phyloP scores from a whole-genome alignment of 2,113 vertebrate species.

The Amazona vittata region DNA sequence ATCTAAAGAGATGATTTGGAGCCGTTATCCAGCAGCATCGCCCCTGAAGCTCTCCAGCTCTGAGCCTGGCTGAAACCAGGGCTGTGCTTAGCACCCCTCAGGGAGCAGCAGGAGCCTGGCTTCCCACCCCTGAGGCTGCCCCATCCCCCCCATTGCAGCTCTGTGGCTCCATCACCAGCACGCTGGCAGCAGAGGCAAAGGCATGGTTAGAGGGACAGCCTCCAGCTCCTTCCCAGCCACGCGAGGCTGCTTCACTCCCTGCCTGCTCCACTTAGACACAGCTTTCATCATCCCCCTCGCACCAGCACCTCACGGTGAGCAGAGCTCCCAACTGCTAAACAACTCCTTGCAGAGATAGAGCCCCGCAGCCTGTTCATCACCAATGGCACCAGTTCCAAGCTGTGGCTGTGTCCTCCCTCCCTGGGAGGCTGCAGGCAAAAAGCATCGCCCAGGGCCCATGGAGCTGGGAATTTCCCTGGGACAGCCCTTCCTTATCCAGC shows the following conservation, averaged over 20 bases:
- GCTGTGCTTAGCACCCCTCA: not conserved
- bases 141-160: rapidly evolving
- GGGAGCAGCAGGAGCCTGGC: not conserved
- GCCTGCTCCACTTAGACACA: rapidly evolving
- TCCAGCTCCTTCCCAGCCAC: not conserved
- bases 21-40: not conserved
- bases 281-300: not conserved
- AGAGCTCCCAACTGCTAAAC: not conserved
- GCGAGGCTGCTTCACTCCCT: not conserved
- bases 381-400: rapidly evolving
- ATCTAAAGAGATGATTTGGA: conserved; percentile 75
- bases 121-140: not conserved
- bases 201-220: not conserved
- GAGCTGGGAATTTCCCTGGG: not conserved
- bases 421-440: not conserved
- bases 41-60: not conserved
- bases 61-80: not conserved
- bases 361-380: not conserved
- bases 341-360: not conserved
- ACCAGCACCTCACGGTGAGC: not conserved
- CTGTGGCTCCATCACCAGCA: rapidly evolving
- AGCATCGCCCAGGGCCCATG: rapidly evolving
- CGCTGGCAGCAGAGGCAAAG: not conserved
- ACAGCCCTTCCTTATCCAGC: not conserved
- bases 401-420: not conserved